A percentile compares a stretch with the other conserved stretches of the same genome.
These are phyloP conservation scores for Parotia lawesii DNA, from an alignment of 2,113 vertebrate genomes.

Conservation along the genomic window DNA sequence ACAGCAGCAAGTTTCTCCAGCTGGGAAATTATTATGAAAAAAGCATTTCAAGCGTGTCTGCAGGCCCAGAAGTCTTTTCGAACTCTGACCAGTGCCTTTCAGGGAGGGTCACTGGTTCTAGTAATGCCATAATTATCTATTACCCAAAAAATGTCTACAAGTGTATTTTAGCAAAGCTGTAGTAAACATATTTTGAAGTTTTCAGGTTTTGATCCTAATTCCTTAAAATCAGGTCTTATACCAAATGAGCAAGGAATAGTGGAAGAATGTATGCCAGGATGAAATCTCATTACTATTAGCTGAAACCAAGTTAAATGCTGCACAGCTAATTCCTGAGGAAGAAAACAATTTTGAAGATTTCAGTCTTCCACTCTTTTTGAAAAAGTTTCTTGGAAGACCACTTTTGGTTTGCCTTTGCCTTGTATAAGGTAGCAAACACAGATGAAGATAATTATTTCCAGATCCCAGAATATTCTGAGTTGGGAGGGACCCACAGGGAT, in stretches of 20 bases:
- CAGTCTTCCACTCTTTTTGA: background rate
- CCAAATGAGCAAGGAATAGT: background rate
- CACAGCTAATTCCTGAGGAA: background rate
- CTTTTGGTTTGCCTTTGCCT: background rate
- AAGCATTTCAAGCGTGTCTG: background rate
- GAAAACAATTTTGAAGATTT: background rate
- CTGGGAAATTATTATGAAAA: background rate
- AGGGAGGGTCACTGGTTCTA: background rate
- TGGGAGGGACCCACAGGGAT: background rate
- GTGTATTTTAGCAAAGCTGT: background rate
- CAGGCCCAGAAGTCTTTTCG: background rate
- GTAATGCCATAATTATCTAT: background rate
- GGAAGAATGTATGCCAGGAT: background rate
- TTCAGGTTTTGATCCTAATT: background rate
- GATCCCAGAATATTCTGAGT: background rate
- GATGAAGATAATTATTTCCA: background rate
- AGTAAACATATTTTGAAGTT: background rate
- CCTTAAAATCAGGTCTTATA: background rate
- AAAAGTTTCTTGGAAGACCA: background rate
- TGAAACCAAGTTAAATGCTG: background rate
- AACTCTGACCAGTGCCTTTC: background rate
- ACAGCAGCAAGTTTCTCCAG: background rate
- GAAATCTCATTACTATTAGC: background rate
- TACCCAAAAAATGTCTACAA: background rate
- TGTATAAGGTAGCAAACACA: background rate